Base-by-base conservation (phyloP, 2,113 vertebrate genomes). In the Takifugu bimaculatus region DNA sequence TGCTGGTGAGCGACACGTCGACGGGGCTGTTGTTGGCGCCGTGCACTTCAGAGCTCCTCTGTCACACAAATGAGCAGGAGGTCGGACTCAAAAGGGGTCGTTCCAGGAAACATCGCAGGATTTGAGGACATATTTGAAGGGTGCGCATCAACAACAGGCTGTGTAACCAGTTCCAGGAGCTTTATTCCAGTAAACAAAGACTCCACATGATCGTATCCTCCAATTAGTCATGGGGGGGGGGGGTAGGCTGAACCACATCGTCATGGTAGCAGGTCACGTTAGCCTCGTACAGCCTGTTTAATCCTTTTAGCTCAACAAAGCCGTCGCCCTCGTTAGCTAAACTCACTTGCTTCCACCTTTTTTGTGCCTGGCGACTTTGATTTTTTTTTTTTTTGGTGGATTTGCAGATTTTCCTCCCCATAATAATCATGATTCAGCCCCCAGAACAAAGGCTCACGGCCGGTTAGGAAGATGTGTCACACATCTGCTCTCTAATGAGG, bases 221-320 rank as follows among this genome's bases (percentile, higher is more conserved):
- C n/a, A 55, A 57, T 7, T 26, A 57, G 47, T 43, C 6, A 7
- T n/a, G n/a, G n/a, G n/a, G 26, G 1, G 10, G 3, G 26, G 1
- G 3, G 10, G 1, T 50, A 61, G 44, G 42, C 70, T 60, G 1
- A 57, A 6, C 45, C 51, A 12, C 52, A 26, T 56, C 7, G 13
- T 28, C 63, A 54, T 27, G 9, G 35, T 3, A 39, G 7, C 35
- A 39, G 35, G 35, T 35, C 32, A 35, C 32, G 32, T 39, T 39
- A 39, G 35, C 42, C 60, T 60, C 69, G 48, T 53, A 51, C 57
- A 60, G 62, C 55, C 61, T 32, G 61, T 64, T 78, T 82, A 63
- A 81, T 80, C 75, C 68, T 39, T 32, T 68, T 57, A 55, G 44
- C 72, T 65, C 70, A 77, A 60, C 71, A 77, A 76, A 76, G 74